These are phyloP conservation scores for Erebia aethiops DNA, from an alignment of 2,888 invertebrate species.

Conservation along the genomic window DNA sequence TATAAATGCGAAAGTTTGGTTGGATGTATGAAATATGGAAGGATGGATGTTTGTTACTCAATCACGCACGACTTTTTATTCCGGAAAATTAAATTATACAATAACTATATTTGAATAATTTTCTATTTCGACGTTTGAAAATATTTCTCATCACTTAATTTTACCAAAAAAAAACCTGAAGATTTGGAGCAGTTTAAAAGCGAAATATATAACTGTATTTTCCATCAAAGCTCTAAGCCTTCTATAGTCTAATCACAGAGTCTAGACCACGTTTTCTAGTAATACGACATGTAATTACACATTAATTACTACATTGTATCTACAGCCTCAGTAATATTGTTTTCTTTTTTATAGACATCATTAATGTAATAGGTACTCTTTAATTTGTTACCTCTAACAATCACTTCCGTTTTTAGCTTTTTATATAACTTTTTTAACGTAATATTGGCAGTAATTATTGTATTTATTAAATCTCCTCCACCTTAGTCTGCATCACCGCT, in stretches of 20 bases:
- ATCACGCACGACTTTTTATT: too few relatives aligned
- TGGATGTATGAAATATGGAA: too few relatives aligned
- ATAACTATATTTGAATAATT: not conserved
- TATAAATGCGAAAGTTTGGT: too few relatives aligned
- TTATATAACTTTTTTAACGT: conserved; percentile 15
- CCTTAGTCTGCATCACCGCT: too few relatives aligned
- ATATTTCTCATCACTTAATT: not conserved
- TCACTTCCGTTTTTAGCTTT: conserved; percentile 35
- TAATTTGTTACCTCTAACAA: conserved; percentile 36
- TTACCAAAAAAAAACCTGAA: not conserved
- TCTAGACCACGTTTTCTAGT: conserved; percentile 32
- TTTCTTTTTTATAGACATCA: conserved; percentile 35
- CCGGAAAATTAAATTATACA: too few relatives aligned
- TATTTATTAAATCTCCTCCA: not conserved
- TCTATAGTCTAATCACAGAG: conserved; percentile 1
- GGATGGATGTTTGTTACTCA: too few relatives aligned
- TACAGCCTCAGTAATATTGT: conserved; percentile 35
- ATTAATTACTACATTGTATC: conserved; percentile 29
- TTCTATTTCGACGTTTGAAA: not conserved
- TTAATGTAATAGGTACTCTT: conserved; percentile 36
- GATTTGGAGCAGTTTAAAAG: not conserved
- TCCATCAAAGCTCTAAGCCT: conserved; percentile 26
- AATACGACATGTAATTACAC: conserved; percentile 36
- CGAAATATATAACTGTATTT: conserved; percentile 26
- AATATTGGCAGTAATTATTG: not conserved